Conservation (phyloP, 92 coral and sea anemone species). For the Epizoanthus ramosus region DNA sequence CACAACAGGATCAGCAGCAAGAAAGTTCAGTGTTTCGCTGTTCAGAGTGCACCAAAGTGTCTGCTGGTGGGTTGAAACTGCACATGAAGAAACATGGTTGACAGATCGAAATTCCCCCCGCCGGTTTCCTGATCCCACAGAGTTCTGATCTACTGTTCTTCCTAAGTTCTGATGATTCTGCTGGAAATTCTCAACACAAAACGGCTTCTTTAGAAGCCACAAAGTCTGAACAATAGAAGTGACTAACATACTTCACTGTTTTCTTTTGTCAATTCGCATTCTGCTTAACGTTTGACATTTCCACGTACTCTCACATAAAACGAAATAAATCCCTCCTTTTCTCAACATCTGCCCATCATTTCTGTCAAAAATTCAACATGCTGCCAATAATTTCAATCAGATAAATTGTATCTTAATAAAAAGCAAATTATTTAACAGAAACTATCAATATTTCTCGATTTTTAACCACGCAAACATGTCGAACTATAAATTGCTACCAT, state of each 20-base stretch:
- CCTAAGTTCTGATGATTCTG: conserved; percentile 10
- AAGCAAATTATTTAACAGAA: conserved; percentile 7
- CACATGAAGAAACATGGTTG: conserved; percentile 35
- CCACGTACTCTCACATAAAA: conserved; percentile 5
- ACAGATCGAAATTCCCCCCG: conserved; percentile 2
- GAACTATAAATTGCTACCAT: no score
- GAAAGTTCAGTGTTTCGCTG: no score
- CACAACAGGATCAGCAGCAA: neutral
- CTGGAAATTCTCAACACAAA: conserved; percentile 18
- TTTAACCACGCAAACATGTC: no score
- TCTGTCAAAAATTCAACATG: conserved; percentile 10
- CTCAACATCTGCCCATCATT: conserved; percentile 11
- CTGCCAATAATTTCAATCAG: conserved; percentile 6
- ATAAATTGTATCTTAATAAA: neutral
- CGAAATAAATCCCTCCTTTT: conserved; percentile 16
- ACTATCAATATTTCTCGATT: neutral
- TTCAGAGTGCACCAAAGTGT: conserved; percentile 14
- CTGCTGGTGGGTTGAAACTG: conserved; percentile 34
- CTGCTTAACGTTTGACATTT: conserved; percentile 11
- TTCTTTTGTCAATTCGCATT: conserved; percentile 4
- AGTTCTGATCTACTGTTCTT: conserved; percentile 8
- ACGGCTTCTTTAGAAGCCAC: no score
- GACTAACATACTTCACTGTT: conserved; percentile 5
- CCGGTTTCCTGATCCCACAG: conserved; percentile 13
- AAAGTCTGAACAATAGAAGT: neutral